Evolutionary conservation across 2,797 vertebrate species (phyloP), one percentile per base, ranked within the genome.

Genomic region (Diplodus puntazzo): DNA sequence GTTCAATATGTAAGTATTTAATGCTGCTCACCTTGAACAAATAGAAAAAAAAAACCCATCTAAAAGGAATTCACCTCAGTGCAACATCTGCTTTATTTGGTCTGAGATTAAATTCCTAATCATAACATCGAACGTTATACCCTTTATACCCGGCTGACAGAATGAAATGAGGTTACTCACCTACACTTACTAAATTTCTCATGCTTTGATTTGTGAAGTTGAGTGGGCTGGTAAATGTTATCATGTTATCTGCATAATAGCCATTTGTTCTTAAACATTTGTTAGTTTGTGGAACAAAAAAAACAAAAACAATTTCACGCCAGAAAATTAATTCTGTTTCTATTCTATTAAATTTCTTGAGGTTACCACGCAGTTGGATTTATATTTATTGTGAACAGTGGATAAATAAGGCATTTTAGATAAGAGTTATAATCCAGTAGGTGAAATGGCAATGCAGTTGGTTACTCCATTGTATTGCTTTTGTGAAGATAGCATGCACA

Each of bases 191-290:
- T 54, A 23, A 42, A 42, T 58, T 34, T 74, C 53, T 57, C n/a
- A 23, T 14, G 43, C 45, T 76, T 77, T 77, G 57, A 76, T 77
- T 85, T 68, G 61, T 75, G 75, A 67, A 73, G 82, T 67, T 66
- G 25, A 67, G 72, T 43, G 45, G 39, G 67, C 69, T 18, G 75
- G 11, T 55, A 71, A 69, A 80, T 80, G 76, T 3, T 49, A 77
- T 20, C 30, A 23, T 69, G 54, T 65, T 42, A 68, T 53, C 58
- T 18, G 27, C 13, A 3, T 45, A 4, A 30, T 52, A 21, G 48
- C 20, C 11, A 25, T 3, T 55, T 42, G 18, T 58, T n/a, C 49
- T 74, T 65, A 43, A 54, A 69, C 62, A n/a, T 69, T 54, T 34
- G 34, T 34, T 34, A 34, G 34, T 9, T 34, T 34, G 34, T 34